phyloP scores from a whole-genome alignment of 2,888 invertebrate species.

The Elysia crispata region DNA sequence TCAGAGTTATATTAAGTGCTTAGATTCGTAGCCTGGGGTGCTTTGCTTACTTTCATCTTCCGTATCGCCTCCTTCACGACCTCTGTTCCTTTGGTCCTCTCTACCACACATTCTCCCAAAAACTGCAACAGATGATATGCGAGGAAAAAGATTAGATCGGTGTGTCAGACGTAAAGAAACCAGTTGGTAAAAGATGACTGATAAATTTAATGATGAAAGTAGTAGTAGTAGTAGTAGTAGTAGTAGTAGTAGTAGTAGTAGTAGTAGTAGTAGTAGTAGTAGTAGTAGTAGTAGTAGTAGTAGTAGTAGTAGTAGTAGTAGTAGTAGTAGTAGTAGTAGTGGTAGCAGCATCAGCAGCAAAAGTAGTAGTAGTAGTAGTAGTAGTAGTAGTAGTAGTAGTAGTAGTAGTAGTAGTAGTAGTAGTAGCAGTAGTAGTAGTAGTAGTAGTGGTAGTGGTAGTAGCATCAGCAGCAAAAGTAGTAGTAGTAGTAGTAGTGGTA shows the following conservation, averaged over 20 bases:
- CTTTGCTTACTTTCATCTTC: conserved; percentile 86
- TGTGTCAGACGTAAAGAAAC: too few species aligned
- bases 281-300: conserved; percentile 13
- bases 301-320: conserved; percentile 9
- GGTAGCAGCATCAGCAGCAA: too few species aligned
- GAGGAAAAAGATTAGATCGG: too few species aligned
- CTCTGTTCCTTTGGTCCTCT: conserved; percentile 97
- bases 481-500: conserved; percentile 3
- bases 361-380: too few species aligned
- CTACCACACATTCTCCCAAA: conserved; percentile 92
- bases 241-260: conserved; percentile 16
- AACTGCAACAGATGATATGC: conserved; percentile 60
- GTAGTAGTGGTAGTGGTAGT: too few species aligned
- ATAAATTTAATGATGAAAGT: not conserved
- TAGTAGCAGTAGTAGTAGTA: conserved; percentile 3
- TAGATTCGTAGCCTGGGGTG: too few species aligned
- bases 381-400: conserved; percentile 9
- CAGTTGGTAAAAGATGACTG: not conserved
- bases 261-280: not conserved
- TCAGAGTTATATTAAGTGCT: not conserved
- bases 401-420: conserved; percentile 9
- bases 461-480: too few species aligned
- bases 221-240: not conserved
- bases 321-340: too few species aligned
- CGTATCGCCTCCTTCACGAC: conserved; percentile 98